Conservation (phyloP, 1,140 invertebrate species). For the Babylonia areolata region DNA sequence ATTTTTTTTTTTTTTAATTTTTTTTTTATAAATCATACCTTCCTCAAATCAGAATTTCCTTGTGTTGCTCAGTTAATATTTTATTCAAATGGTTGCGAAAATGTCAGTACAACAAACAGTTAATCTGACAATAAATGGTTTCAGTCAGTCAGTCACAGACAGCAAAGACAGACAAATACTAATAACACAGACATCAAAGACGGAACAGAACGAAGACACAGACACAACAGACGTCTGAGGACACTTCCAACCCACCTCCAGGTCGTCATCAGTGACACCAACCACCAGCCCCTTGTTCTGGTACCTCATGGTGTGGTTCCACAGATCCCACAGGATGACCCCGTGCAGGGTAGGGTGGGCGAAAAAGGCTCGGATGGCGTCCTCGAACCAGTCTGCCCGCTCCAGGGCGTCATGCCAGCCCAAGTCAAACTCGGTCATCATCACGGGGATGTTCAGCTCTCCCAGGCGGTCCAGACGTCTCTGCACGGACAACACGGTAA, state of each 20-base stretch:
- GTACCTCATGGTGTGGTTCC: background rate
- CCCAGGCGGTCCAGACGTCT: slow-evolving; percentile 31
- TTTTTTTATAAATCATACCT: no score
- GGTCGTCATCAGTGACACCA: background rate
- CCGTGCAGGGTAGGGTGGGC: slow-evolving; percentile 23
- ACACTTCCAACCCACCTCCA: background rate
- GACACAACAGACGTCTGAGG: background rate
- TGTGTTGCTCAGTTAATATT: no score
- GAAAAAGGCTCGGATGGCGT: slow-evolving; percentile 33
- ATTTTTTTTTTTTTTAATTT: no score
- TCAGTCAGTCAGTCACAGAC: no score
- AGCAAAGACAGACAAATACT: no score
- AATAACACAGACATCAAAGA: background rate
- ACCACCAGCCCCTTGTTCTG: background rate
- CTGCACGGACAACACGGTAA: background rate
- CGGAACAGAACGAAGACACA: background rate
- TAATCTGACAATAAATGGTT: no score
- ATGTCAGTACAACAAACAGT: no score
- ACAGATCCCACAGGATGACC: slow-evolving; percentile 30
- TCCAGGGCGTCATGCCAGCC: slow-evolving; percentile 31
- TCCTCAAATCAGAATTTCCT: no score
- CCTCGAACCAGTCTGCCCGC: slow-evolving; percentile 37
- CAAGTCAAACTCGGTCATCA: slow-evolving; percentile 35
- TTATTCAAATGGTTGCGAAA: no score
- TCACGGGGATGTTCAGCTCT: background rate